Evolutionary conservation across 2,888 invertebrate species (phyloP).

Genomic region (Drosophila subquinaria): DNA sequence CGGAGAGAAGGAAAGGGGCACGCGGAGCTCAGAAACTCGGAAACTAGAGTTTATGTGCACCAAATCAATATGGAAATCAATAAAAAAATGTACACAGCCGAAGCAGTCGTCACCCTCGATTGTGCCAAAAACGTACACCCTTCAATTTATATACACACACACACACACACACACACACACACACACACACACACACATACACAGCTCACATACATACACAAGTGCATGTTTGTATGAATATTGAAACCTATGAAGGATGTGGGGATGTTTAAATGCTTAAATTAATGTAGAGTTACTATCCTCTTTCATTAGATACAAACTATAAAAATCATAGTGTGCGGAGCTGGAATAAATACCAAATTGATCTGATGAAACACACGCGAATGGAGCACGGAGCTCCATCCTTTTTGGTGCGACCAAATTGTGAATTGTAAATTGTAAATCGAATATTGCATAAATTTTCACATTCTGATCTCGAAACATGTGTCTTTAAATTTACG

Average conservation of each 20-base stretch:
- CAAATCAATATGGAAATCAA: slow-evolving; percentile 82
- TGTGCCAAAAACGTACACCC: slow-evolving; percentile 43
- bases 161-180: neutral
- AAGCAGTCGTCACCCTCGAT: slow-evolving; percentile 50
- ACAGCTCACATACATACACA: neutral
- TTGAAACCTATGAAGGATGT: neutral
- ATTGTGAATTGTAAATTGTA: too few relatives aligned
- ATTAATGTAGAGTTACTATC: neutral
- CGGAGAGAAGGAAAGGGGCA: neutral
- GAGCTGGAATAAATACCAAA: neutral
- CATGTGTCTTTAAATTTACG: neutral
- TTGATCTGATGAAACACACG: neutral
- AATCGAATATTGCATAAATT: neutral
- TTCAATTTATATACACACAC: slow-evolving; percentile 18
- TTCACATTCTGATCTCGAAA: neutral
- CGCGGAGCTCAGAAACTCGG: slow-evolving; percentile 12
- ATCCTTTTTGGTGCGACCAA: too few relatives aligned
- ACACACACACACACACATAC: neutral
- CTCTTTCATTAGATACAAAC: neutral
- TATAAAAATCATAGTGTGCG: neutral
- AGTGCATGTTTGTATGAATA: slow-evolving; percentile 1
- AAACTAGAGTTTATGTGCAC: slow-evolving; percentile 57
- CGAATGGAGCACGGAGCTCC: too few relatives aligned
- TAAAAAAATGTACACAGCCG: slow-evolving; percentile 64
- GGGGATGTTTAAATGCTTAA: slow-evolving; percentile 4